phyloP scores from a whole-genome alignment of 2,113 vertebrate species.

The Macquaria ambigua region DNA sequence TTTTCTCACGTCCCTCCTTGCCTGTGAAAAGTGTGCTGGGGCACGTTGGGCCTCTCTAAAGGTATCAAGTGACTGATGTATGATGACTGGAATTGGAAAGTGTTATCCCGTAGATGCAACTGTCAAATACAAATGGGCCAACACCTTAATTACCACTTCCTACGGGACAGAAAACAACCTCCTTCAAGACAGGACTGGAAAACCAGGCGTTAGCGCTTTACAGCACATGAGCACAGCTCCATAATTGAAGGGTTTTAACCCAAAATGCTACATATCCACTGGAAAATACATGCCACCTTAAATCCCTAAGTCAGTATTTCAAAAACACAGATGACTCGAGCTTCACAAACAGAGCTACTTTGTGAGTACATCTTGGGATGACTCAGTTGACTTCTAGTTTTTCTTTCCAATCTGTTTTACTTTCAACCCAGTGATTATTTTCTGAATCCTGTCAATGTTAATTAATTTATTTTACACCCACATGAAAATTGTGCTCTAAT shows the following conservation, averaged over 20 bases:
- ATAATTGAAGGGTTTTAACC: slow-evolving; percentile 76
- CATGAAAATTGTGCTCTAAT: background rate
- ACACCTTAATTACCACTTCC: slow-evolving; percentile 68
- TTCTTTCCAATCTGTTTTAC: slow-evolving; percentile 40
- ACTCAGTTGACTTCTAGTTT: slow-evolving; percentile 39
- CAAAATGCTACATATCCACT: slow-evolving; percentile 60
- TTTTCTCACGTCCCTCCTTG: background rate
- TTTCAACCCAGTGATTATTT: slow-evolving; percentile 6
- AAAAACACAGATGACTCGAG: slow-evolving; percentile 55
- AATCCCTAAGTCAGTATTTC: slow-evolving; percentile 50
- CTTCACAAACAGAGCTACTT: slow-evolving; percentile 43
- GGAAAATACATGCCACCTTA: slow-evolving; percentile 72
- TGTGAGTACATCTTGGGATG: slow-evolving; percentile 14
- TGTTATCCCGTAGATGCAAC: slow-evolving; percentile 64
- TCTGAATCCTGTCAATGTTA: slow-evolving; percentile 10
- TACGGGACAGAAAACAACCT: slow-evolving; percentile 61
- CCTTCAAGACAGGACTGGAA: slow-evolving; percentile 63
- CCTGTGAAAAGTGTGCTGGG: slow-evolving; percentile 37
- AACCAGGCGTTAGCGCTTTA: slow-evolving; percentile 63
- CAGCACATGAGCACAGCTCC: slow-evolving; percentile 40
- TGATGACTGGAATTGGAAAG: slow-evolving; percentile 65
- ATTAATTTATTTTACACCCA: slow-evolving; percentile 22
- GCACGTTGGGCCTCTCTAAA: slow-evolving; percentile 19
- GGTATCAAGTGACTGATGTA: slow-evolving; percentile 67
- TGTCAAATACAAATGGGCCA: slow-evolving; percentile 66